These are phyloP conservation scores for Argopecten irradians DNA, from an alignment of 1,140 invertebrate genomes.

Conservation along the genomic window DNA sequence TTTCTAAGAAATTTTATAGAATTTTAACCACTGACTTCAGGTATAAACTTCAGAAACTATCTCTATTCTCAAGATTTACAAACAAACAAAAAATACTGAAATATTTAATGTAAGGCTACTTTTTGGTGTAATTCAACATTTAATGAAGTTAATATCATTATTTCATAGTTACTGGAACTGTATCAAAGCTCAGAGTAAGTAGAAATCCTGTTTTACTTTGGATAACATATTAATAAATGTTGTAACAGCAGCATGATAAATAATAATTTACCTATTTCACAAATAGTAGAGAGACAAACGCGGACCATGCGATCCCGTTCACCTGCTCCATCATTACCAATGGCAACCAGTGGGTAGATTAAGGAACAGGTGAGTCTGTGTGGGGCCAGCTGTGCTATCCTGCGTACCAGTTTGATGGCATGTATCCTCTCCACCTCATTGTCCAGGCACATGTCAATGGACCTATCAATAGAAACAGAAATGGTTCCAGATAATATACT, in stretches of 20 bases:
- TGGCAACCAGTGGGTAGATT: constrained; percentile 86
- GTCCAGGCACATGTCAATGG: constrained; percentile 87
- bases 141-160: no score
- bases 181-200: no score
- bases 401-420: constrained; percentile 88
- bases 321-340: constrained; percentile 85
- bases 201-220: background rate
- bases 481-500: background rate
- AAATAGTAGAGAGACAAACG: constrained; percentile 89
- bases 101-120: no score
- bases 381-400: constrained; percentile 83
- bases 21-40: no score
- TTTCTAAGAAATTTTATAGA: no score
- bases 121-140: no score
- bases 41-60: no score
- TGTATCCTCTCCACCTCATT: constrained; percentile 94
- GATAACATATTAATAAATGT: background rate
- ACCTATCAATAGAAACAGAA: constrained; percentile 74
- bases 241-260: background rate
- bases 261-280: constrained; percentile 84
- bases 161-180: no score
- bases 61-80: no score
- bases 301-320: constrained; percentile 88
- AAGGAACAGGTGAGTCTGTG: constrained; percentile 82
- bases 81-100: no score